Evolutionary conservation across 1,140 invertebrate species (phyloP).

Genomic region (Philotrypesis tridentata): DNA sequence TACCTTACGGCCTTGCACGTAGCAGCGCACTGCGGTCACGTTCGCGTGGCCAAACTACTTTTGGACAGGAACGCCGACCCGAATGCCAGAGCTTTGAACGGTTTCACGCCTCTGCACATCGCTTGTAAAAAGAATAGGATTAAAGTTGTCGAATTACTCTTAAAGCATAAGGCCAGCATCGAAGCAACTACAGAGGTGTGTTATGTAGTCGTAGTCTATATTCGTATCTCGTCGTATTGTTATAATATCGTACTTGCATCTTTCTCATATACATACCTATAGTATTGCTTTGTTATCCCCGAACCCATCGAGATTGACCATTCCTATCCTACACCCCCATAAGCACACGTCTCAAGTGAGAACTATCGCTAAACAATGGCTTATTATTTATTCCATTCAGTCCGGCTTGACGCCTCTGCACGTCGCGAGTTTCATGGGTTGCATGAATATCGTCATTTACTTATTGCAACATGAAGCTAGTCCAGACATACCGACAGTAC

Average conservation of each 20-base stretch:
- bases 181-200: constrained; percentile 89
- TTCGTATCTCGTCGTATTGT: neutral
- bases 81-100: constrained; percentile 96
- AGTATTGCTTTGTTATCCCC: neutral
- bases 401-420: constrained; percentile 97
- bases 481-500: constrained; percentile 94
- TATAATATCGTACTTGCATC: neutral
- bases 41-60: constrained; percentile 94
- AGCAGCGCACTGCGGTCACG: constrained; percentile 95
- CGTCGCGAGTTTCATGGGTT: constrained; percentile 99
- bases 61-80: constrained; percentile 96
- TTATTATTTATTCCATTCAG: constrained; percentile 67
- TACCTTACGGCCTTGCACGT: constrained; percentile 98
- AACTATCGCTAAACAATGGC: constrained; percentile 44
- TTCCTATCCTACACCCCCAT: neutral
- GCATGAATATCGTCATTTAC: constrained; percentile 99
- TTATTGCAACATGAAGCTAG: constrained; percentile 95
- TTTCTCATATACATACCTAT: neutral
- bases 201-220: neutral
- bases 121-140: constrained; percentile 99
- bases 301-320: neutral
- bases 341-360: constrained; percentile 9
- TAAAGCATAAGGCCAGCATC: constrained; percentile 96
- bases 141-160: constrained; percentile 94
- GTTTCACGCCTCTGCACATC: constrained; percentile 98